Conservation (phyloP, 2,797 vertebrate genomes). For the Microctenopoma lineatum region DNA sequence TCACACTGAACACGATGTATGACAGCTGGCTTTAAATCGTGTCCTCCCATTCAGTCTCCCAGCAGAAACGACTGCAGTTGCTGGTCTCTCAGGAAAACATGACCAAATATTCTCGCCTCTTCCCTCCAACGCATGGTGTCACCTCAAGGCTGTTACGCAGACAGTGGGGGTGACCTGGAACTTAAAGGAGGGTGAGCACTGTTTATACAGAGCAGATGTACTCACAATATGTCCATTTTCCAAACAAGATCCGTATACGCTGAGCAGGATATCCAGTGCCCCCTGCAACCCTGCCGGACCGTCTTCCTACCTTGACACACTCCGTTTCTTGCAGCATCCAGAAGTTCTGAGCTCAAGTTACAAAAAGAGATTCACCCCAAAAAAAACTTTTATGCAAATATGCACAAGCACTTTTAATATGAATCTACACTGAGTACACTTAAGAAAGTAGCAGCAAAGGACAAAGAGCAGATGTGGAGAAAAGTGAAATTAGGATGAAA, state of each 20-base stretch:
- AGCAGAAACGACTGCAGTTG: too few relatives aligned
- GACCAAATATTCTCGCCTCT: too few relatives aligned
- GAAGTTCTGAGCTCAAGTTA: constrained; percentile 17
- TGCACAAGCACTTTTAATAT: constrained; percentile 6
- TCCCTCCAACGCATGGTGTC: too few relatives aligned
- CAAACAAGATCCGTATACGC: constrained; percentile 25
- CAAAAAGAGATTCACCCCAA: neutral
- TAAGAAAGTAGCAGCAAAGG: constrained; percentile 26
- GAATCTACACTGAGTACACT: constrained; percentile 16
- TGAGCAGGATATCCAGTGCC: neutral
- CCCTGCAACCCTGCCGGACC: neutral
- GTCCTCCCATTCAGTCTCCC: too few relatives aligned
- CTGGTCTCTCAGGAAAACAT: too few relatives aligned
- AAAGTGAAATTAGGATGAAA: constrained; percentile 51
- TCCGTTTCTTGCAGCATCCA: constrained; percentile 9
- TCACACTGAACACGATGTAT: too few relatives aligned
- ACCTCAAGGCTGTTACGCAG: too few relatives aligned
- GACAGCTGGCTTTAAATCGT: too few relatives aligned
- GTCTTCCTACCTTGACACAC: neutral
- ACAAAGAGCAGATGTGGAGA: constrained; percentile 29
- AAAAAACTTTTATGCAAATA: constrained; percentile 29
- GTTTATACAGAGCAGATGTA: too few relatives aligned
- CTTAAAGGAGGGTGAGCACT: too few relatives aligned
- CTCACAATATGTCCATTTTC: too few relatives aligned
- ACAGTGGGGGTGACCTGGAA: too few relatives aligned